These are phyloP conservation scores for Pipistrellus pygmaeus DNA, from an alignment of 2,797 vertebrate species.

Conservation along the genomic window DNA sequence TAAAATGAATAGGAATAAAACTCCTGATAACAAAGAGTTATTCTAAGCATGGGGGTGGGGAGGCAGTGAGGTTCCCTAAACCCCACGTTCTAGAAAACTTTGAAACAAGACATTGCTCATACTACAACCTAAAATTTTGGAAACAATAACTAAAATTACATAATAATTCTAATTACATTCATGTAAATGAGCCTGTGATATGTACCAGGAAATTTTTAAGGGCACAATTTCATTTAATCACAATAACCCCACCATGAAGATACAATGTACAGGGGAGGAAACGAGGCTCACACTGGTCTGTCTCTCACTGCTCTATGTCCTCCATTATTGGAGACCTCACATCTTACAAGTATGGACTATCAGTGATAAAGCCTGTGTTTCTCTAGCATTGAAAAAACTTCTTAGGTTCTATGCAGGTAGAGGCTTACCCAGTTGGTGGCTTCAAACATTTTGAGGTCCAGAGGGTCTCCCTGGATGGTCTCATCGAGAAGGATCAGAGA, in stretches of 20 bases:
- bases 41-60: background rate
- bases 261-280: background rate
- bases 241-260: background rate
- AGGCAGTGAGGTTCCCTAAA: background rate
- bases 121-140: background rate
- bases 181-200: background rate
- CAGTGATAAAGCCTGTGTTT: background rate
- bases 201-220: background rate
- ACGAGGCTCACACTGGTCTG: background rate
- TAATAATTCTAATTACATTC: background rate
- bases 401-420: background rate
- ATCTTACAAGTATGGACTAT: background rate
- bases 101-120: background rate
- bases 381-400: background rate
- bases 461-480: conserved; percentile 85
- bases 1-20: background rate
- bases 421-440: conserved; percentile 87
- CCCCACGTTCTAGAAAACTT: conserved; percentile 3
- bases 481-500: conserved; percentile 84
- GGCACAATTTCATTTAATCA: background rate
- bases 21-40: background rate
- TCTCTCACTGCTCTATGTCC: background rate
- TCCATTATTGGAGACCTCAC: background rate
- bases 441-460: conserved; percentile 88
- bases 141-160: background rate